Conservation (phyloP, 2,888 invertebrate genomes). For the Patella ulyssiponensis region DNA sequence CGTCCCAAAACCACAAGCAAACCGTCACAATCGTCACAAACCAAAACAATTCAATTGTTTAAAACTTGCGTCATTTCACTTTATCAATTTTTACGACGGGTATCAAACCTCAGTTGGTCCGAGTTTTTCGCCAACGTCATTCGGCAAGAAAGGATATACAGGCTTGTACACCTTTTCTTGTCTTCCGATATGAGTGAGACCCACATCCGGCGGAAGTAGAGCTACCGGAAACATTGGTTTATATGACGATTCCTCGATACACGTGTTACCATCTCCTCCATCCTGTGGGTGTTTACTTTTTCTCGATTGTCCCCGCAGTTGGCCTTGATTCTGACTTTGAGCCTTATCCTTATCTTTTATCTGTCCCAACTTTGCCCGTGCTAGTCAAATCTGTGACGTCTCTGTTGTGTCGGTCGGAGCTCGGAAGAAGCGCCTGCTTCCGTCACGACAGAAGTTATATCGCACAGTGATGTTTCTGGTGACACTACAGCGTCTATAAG, state of each 20-base stretch:
- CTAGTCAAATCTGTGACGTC: slow-evolving; percentile 24
- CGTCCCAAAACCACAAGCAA: no score
- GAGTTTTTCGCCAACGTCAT: not conserved
- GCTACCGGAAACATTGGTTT: slow-evolving; percentile 1
- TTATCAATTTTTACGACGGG: no score
- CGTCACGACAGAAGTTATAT: slow-evolving; percentile 21
- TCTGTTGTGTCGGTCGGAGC: slow-evolving; percentile 23
- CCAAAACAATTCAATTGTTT: no score
- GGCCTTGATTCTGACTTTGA: not conserved
- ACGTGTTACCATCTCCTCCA: not conserved
- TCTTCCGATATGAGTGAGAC: not conserved
- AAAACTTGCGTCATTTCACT: no score
- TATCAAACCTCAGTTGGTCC: slow-evolving; percentile 1
- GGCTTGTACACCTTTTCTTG: not conserved
- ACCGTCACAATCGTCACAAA: no score
- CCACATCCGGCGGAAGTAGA: not conserved
- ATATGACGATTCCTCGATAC: not conserved
- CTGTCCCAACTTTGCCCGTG: not conserved
- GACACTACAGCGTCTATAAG: slow-evolving; percentile 21
- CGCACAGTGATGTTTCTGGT: slow-evolving; percentile 20
- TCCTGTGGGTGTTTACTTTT: not conserved
- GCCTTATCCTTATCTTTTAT: not conserved
- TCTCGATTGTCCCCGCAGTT: not conserved
- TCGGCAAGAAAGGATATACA: not conserved
- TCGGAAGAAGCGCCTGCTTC: slow-evolving; percentile 20